A percentile compares a stretch with the other conserved stretches of the same genome.
These are phyloP conservation scores for Gastracanthus pulcherrimus DNA, from an alignment of 2,888 invertebrate species.

Conservation along the genomic window DNA sequence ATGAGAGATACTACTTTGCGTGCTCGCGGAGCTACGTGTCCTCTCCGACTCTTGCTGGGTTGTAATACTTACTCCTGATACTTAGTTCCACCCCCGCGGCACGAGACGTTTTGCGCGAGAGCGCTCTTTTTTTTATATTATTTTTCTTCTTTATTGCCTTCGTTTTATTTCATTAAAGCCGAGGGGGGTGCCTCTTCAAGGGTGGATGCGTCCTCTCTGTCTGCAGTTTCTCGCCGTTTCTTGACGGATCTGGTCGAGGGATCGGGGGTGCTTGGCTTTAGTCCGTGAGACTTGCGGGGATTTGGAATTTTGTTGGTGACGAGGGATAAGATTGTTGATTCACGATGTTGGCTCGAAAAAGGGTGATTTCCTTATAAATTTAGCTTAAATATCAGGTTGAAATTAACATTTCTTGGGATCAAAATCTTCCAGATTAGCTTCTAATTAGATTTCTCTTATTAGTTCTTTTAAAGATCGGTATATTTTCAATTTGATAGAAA, in stretches of 20 bases:
- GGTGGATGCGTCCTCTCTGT: too few relatives aligned
- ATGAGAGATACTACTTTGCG: conserved; percentile 35
- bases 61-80: neutral
- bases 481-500: too few relatives aligned
- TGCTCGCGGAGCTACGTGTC: conserved; percentile 15
- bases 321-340: neutral
- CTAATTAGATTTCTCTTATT: too few relatives aligned
- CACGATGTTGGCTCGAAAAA: conserved; percentile 47
- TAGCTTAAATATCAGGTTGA: neutral
- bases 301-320: too few relatives aligned
- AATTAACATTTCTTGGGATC: too few relatives aligned
- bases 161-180: conserved; percentile 44
- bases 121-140: neutral
- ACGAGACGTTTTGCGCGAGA: neutral
- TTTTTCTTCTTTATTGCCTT: neutral
- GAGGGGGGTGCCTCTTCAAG: neutral
- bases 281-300: too few relatives aligned
- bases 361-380: conserved; percentile 49
- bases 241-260: neutral
- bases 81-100: neutral
- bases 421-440: too few relatives aligned
- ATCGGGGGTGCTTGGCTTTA: too few relatives aligned
- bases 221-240: conserved; percentile 23
- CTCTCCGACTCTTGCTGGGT: neutral
- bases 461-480: too few relatives aligned